Conservation (phyloP, 2,888 invertebrate genomes). For the Papilio demoleus region DNA sequence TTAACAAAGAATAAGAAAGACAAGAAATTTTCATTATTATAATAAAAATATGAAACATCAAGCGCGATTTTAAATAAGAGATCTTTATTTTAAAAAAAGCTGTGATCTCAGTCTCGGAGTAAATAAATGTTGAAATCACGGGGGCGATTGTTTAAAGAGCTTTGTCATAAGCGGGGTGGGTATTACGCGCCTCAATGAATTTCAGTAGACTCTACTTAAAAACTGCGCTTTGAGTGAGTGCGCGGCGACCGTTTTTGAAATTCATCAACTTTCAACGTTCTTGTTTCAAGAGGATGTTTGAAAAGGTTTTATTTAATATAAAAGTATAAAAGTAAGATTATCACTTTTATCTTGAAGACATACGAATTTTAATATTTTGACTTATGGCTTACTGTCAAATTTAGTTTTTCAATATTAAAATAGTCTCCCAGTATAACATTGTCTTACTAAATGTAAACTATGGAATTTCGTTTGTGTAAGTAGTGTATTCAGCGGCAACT, state of each 20-base stretch:
- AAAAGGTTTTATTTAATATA: conserved; percentile 13
- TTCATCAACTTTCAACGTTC: conserved; percentile 49
- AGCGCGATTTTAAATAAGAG: conserved; percentile 46
- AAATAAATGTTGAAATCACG: conserved; percentile 62
- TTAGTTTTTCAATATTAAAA: no score
- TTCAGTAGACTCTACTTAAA: conserved; percentile 37
- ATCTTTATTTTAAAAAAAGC: conserved; percentile 40
- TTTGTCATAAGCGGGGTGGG: conserved; percentile 55
- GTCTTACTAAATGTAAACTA: neutral
- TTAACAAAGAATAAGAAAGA: conserved; percentile 46
- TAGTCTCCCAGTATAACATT: neutral
- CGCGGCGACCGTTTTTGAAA: conserved; percentile 34
- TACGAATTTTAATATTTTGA: no score
- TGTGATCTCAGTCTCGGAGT: conserved; percentile 49
- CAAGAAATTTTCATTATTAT: conserved; percentile 63
- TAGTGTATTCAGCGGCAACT: neutral
- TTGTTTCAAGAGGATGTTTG: conserved; percentile 23
- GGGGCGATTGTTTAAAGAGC: conserved; percentile 60
- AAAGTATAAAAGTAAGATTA: conserved; percentile 1
- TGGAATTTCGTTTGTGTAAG: no score
- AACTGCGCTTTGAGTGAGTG: conserved; percentile 35
- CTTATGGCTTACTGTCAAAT: no score
- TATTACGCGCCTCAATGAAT: conserved; percentile 62
- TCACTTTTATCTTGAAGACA: neutral
- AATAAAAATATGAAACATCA: conserved; percentile 63